phyloP scores from a whole-genome alignment of 2,797 vertebrate genomes.

The Propithecus perrieri region DNA sequence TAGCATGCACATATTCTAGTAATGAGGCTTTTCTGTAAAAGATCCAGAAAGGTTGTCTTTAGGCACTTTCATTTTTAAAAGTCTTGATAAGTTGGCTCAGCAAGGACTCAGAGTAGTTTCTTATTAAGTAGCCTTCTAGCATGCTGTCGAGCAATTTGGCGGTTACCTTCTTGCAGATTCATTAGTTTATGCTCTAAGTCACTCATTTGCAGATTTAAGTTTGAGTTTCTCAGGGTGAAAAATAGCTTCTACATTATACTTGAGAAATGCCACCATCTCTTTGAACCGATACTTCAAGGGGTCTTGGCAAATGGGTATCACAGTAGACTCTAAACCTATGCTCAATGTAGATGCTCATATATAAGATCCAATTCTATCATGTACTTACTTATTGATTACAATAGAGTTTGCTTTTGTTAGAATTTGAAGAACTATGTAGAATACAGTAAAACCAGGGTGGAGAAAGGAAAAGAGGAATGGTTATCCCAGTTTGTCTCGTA shows the following conservation, averaged over 20 bases:
- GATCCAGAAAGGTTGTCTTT: conserved; percentile 70
- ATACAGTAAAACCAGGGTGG: background rate
- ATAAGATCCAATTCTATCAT: background rate
- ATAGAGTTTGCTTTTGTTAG: background rate
- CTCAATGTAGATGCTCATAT: background rate
- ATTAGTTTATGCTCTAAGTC: conserved; percentile 70
- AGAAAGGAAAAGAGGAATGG: background rate
- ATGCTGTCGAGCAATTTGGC: conserved; percentile 45
- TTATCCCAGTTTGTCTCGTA: background rate
- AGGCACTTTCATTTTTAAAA: conserved; percentile 69
- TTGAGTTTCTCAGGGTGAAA: conserved; percentile 57
- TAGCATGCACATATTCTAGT: conserved; percentile 26
- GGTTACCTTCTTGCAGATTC: conserved; percentile 62
- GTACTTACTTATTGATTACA: background rate
- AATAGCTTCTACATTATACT: background rate
- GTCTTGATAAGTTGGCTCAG: conserved; percentile 61
- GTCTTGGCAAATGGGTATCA: conserved; percentile 14
- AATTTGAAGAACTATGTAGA: background rate
- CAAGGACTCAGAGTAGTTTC: conserved; percentile 43
- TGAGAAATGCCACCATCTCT: conserved; percentile 18
- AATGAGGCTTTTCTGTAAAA: conserved; percentile 55
- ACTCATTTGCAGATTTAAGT: conserved; percentile 69
- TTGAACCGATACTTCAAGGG: conserved; percentile 70
- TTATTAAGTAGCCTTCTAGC: conserved; percentile 69
- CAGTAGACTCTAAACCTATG: background rate